phyloP scores from a whole-genome alignment of 2,113 vertebrate species.

The Anhinga anhinga region DNA sequence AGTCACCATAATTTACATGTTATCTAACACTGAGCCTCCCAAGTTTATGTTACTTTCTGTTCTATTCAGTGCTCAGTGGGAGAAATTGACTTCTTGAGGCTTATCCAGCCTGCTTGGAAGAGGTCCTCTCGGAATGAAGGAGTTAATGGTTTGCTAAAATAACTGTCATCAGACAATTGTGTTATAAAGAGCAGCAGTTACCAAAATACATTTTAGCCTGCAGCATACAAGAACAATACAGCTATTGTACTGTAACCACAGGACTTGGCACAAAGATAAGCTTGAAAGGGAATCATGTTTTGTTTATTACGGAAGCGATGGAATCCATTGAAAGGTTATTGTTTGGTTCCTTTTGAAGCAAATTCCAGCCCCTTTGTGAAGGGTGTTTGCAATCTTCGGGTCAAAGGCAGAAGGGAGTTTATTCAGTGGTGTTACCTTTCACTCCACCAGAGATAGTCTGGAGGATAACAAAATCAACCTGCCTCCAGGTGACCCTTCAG shows the following conservation, averaged over 20 bases:
- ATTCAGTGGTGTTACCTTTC: background rate
- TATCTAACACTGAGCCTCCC: slow-evolving; percentile 39
- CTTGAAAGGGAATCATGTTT: slow-evolving; percentile 15
- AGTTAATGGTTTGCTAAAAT: slow-evolving; percentile 19
- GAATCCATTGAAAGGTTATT: slow-evolving; percentile 31
- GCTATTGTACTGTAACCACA: background rate
- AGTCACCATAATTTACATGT: slow-evolving; percentile 63
- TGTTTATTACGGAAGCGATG: slow-evolving; percentile 43
- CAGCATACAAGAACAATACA: background rate
- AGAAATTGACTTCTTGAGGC: background rate
- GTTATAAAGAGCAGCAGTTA: slow-evolving; percentile 22
- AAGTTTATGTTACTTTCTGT: background rate
- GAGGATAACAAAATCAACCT: background rate
- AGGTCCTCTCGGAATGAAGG: background rate
- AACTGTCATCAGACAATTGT: slow-evolving; percentile 23
- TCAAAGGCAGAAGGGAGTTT: background rate
- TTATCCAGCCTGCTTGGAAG: background rate
- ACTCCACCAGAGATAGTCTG: background rate
- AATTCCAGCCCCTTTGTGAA: background rate
- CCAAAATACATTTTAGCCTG: slow-evolving; percentile 28
- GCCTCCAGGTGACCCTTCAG: background rate
- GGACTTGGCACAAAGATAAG: background rate
- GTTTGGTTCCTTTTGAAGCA: background rate
- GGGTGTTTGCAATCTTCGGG: background rate
- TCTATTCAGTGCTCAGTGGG: background rate